These are phyloP conservation scores for Sarcophilus harrisii DNA, from an alignment of 2,797 vertebrate species.

Conservation along the genomic window DNA sequence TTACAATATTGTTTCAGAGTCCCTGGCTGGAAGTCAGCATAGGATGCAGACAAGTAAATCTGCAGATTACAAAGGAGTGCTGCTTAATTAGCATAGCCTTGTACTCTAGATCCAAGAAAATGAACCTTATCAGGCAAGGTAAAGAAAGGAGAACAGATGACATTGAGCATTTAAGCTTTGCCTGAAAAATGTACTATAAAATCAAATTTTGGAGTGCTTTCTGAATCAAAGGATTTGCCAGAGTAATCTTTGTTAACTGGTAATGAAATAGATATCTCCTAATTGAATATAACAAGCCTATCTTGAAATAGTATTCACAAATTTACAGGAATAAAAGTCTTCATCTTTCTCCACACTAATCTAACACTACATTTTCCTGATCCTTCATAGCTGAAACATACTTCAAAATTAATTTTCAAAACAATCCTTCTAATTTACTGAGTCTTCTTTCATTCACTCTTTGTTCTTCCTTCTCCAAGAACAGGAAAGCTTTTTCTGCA, in stretches of 20 bases:
- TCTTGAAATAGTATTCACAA: neutral
- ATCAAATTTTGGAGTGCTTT: neutral
- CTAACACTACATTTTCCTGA: neutral
- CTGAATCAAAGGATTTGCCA: neutral
- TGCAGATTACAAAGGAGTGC: neutral
- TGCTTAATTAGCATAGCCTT: neutral
- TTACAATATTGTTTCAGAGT: neutral
- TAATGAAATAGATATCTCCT: neutral
- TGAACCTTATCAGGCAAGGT: neutral
- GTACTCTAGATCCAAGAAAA: neutral
- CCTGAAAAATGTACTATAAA: neutral
- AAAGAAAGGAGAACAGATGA: neutral
- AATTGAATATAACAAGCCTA: neutral
- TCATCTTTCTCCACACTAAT: neutral
- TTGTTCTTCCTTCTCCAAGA: neutral
- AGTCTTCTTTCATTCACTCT: neutral
- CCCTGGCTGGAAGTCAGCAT: neutral
- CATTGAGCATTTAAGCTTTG: neutral
- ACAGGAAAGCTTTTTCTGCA: neutral
- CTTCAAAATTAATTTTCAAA: neutral
- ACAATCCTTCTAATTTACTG: neutral
- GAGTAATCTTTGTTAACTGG: neutral
- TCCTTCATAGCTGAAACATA: neutral
- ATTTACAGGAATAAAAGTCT: neutral
- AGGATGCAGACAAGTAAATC: neutral